These are phyloP conservation scores for Andricus grossulariae DNA, from an alignment of 1,140 invertebrate species.

Conservation along the genomic window DNA sequence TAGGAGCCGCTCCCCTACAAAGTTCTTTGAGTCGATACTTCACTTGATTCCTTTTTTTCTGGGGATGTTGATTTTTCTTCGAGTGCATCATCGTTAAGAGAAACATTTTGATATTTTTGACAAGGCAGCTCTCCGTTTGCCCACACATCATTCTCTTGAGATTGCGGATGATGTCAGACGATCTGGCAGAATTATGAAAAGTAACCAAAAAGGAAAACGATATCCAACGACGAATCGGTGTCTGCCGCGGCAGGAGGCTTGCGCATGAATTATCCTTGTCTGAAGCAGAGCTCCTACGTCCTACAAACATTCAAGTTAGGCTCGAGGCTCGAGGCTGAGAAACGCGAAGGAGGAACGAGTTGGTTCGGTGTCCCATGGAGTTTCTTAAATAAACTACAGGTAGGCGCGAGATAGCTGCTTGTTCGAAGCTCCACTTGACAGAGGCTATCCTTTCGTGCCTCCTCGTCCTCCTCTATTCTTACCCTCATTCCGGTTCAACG, in stretches of 20 bases:
- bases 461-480: neutral
- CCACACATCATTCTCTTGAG: slow-evolving; percentile 2
- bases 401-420: slow-evolving; percentile 51
- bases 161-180: neutral
- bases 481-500: slow-evolving; percentile 23
- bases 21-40: no score
- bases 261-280: slow-evolving; percentile 31
- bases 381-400: slow-evolving; percentile 56
- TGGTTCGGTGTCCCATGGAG: slow-evolving; percentile 50
- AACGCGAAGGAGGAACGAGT: slow-evolving; percentile 28
- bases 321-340: neutral
- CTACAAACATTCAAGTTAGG: slow-evolving; percentile 10
- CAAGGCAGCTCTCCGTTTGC: slow-evolving; percentile 6
- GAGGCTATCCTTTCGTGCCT: slow-evolving; percentile 36
- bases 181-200: slow-evolving; percentile 14
- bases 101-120: slow-evolving; percentile 23
- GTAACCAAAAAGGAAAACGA: neutral
- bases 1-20: no score
- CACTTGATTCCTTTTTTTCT: neutral
- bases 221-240: slow-evolving; percentile 18
- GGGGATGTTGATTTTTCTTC: neutral
- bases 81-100: slow-evolving; percentile 3
- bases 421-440: slow-evolving; percentile 29
- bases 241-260: slow-evolving; percentile 23
- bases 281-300: slow-evolving; percentile 22